Evolutionary conservation across 1,140 invertebrate species (phyloP), one percentile per base, ranked within the genome.

Genomic region (Papilio aristodemus): DNA sequence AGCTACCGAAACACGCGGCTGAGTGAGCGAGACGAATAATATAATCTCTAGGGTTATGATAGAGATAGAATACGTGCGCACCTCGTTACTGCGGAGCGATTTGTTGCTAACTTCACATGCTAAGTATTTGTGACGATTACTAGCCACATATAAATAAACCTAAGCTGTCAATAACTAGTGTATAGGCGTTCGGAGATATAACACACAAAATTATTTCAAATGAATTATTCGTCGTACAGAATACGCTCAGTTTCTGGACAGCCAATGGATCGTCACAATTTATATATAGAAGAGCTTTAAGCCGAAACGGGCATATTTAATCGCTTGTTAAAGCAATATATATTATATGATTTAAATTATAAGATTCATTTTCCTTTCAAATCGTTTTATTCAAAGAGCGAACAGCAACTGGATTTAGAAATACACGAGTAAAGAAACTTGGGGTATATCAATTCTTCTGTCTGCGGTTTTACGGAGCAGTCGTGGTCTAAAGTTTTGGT

Each of bases 221-320:
- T 32, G 19, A 10, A 17, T 46, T 17, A 8, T 19, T 46, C 5
- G 69, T 69, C 57, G 32, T 68, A 38, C 66, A 72, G 72, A 76
- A 74, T 76, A 71, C 62, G 38, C 57, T 63, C 69, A 63, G 70
- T 77, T 74, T 77, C 73, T 73, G 71, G 71, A 71, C 62, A 22
- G 19, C 66, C 66, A 32, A 6, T 32, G 27, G 57, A 68, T 63
- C 50, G 58, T 72, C 67, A 54, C 60, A 19, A 43, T 72, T 74
- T 71, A 74, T 71, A 77, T 72, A 58, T 77, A 73, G 74, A 73
- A 76, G 10, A 57, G 27, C 27, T 32, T 32, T 32, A 32, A 32
- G 27, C 27, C 27, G 27, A 32, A 32, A 32, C 27, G 27, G 22
- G 36, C 8, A 19, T 46, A 46, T 46, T 46, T 19, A 17, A 46